Conservation (phyloP, 2,113 vertebrate genomes). For the Melospiza melodia region DNA sequence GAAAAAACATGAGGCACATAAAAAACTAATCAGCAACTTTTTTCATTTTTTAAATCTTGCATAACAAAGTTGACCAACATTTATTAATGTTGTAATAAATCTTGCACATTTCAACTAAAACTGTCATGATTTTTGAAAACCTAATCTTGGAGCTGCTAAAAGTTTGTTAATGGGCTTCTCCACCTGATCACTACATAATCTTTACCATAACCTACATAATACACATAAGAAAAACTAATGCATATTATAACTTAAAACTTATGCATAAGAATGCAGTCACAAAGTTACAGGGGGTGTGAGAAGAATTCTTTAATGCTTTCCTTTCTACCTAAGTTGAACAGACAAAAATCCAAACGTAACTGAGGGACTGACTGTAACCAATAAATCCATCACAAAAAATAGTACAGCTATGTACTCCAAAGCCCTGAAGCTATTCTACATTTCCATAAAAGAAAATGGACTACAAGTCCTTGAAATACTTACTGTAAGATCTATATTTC, state of each 20-base stretch:
- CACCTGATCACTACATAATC: not conserved
- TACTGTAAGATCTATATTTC: not conserved
- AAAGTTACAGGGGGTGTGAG: fast-evolving
- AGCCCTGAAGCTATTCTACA: not conserved
- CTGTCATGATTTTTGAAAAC: not conserved
- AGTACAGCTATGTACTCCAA: not conserved
- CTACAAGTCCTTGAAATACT: not conserved
- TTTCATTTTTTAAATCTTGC: not conserved
- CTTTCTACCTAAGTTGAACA: not conserved
- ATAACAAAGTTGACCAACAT: not conserved
- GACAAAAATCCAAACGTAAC: not conserved
- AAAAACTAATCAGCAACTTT: not conserved
- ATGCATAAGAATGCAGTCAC: not conserved
- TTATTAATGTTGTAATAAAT: not conserved
- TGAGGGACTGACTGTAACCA: not conserved
- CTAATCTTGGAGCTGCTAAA: not conserved
- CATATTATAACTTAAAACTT: too few relatives aligned
- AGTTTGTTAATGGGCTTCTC: not conserved
- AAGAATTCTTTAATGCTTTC: not conserved
- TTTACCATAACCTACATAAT: not conserved
- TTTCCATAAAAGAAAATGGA: not conserved
- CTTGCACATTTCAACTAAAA: not conserved
- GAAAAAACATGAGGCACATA: not conserved
- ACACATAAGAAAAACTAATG: not conserved
- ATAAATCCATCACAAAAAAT: not conserved